Base-by-base conservation (phyloP, 2,113 vertebrate genomes). In the Passer montanus region DNA sequence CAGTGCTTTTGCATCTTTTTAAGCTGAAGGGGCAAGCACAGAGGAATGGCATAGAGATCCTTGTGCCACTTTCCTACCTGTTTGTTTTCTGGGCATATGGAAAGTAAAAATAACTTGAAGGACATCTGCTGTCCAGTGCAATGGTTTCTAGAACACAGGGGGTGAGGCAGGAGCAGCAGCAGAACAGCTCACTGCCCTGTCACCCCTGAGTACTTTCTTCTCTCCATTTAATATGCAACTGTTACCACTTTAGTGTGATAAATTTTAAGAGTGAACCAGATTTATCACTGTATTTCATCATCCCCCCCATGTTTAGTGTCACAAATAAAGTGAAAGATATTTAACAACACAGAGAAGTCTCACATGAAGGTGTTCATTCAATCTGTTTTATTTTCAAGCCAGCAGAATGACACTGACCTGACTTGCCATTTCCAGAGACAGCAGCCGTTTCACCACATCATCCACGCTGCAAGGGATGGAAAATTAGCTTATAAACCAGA, bases 361-460 rank as follows among this genome's bases (percentile, higher is more conserved):
- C 5, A 84, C 63, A 41, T 7, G 11, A 16, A 55, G 0, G 4
- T 13, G 17, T 43, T 59, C 88, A 23, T 11, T 12, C 60, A 27
- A 58, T 30, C 46, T 27, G 0, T 11, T 17, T 5, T 52, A 39
- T 63, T 52, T 80, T 31, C 37, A 55, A 13, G 15, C 52, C 72
- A 31, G 26, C 7, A 88, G 60, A 74, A 56, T 12, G 31, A 28
- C 11, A 97, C 99, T 98, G 93, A 99, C 99, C 96, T 98, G 98
- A 92, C 81, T 98, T 22, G 98, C 99, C 95, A 99, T 98, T 96
- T 99, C 99, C 98, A 99, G 87, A 8, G 99, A 98, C 80, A 99
- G 89, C n/a, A 99, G 84, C 76, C 98, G 98, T 97, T 94, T 99
- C 82, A 99, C 98, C 11, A 99, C 50, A 85, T 99, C 99, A 26